Evolutionary conservation across 2,888 invertebrate genomes (phyloP), one percentile per base, ranked within the genome.

Genomic region (Eucera pruinosa): DNA sequence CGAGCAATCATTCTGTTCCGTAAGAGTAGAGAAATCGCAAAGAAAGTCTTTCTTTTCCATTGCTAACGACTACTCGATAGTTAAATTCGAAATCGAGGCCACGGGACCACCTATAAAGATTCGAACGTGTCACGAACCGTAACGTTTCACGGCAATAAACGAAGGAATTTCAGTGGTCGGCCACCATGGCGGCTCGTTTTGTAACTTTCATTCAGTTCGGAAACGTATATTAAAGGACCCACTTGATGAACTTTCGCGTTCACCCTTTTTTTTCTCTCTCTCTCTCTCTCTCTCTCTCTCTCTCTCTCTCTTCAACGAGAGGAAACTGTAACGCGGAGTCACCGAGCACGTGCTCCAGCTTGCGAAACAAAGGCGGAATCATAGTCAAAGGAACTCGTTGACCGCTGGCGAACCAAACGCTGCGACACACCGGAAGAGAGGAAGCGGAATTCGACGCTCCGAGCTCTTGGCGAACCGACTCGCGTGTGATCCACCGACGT

Each of bases 371-470:
- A 76, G 82, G 67, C 41, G 57, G 60, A 48, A 50, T 33, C 33
- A 36, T 36, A 71, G 65, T 81, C 75, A 82, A 75, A 82, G 78
- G 70, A 69, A 77, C 73, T 81, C 72, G 68, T 82, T 82, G 73
- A 77, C 73, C 67, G 70, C 54, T 41, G 73, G 50, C 73, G 70
- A 80, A 67, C 69, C 57, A 76, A 73, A 76, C 66, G 54, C 50
- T 60, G 65, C 36, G 36, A 23, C 23, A 72, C 39, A 33, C 61
- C 60, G 43, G 48, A 67, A 65, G 18, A 1, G 30, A 13, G 47
- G 58, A 50, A 52, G 43, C 33, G 43, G 66, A 72, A 64, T 52
- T 50, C 18, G 25, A 13, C 33, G 52, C 30, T 13, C 27, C 18
- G 27, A 5, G 15, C 4, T 15, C 20, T n/a, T n/a, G 30, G 27